Evolutionary conservation across 2,797 vertebrate species (phyloP), one percentile per base, ranked within the genome.

Genomic region (Sphenodon punctatus): DNA sequence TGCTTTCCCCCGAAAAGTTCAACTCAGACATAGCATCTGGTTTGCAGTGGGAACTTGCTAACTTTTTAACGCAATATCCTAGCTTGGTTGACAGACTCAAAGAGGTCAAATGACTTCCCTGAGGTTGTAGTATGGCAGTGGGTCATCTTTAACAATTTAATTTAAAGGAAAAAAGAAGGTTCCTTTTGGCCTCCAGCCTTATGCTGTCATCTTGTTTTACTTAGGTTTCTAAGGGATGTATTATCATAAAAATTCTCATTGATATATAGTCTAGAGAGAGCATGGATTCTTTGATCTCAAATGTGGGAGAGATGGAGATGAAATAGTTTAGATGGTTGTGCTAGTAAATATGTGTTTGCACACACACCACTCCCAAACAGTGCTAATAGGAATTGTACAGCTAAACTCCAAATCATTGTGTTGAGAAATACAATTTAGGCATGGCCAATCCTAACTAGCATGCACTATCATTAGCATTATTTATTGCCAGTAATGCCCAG

Each of bases 61-160:
- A 65, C 87, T 90, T 85, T 91, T 90, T 83, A 84, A 78, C 61
- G 78, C 68, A 88, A 82, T 88, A 87, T 88, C 86, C 85, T 84
- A 64, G 66, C 80, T 82, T 84, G 63, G 83, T 87, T 88, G 89
- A 82, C 78, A 91, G 68, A 87, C 34, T 78, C 60, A 78, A 74
- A 90, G 55, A 87, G 67, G 87, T 88, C 64, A 59, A 84, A 79
- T 45, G 55, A 76, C 78, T 86, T 90, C 83, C 72, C 80, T 45
- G 45, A 83, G 74, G 5, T 82, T 84, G 79, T 72, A 68, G 67
- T 77, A 65, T 74, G 13, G 49, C 20, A 34, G 56, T 84, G 17
- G 82, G 85, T 88, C 91, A 88, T 84, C 67, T 51, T 88, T 87
- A 88, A 78, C 81, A 85, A 84, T 65, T 67, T 27, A 36, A 20